Evolutionary conservation across 2,113 vertebrate species (phyloP).

Genomic region (Microcebus jonahi): DNA sequence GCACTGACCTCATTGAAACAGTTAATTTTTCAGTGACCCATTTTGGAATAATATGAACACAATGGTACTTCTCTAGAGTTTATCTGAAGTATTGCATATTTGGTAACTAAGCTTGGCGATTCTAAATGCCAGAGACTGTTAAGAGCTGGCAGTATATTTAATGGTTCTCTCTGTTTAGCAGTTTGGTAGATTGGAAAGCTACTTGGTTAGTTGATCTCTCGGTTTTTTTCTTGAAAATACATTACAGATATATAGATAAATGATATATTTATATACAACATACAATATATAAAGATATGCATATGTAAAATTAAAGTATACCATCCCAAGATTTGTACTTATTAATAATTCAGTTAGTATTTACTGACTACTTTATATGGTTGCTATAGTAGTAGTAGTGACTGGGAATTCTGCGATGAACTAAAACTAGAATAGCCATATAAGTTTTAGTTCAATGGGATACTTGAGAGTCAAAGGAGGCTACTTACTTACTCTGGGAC

Average conservation of each 20-base stretch:
- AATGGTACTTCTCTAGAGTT: not conserved
- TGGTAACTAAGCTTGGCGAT: constrained; percentile 20
- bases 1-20: constrained; percentile 24
- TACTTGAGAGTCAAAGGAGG: not conserved
- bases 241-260: not conserved
- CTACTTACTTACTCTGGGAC: not conserved
- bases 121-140: not conserved
- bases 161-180: not conserved
- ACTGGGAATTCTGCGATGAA: not conserved
- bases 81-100: not conserved
- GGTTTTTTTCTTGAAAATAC: not conserved
- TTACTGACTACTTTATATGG: not conserved
- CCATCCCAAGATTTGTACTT: not conserved
- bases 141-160: not conserved
- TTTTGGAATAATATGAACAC: constrained; percentile 21
- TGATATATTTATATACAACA: not conserved
- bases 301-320: not conserved
- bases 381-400: not conserved
- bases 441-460: not conserved
- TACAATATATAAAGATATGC: not conserved
- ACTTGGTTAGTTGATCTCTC: not conserved
- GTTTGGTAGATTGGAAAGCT: not conserved
- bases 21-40: constrained; percentile 53
- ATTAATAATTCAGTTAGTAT: not conserved
- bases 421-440: not conserved